A percentile compares a stretch with the other conserved stretches of the same genome.
phyloP scores from a whole-genome alignment of 2,113 vertebrate genomes.

The Xenopus laevis region DNA sequence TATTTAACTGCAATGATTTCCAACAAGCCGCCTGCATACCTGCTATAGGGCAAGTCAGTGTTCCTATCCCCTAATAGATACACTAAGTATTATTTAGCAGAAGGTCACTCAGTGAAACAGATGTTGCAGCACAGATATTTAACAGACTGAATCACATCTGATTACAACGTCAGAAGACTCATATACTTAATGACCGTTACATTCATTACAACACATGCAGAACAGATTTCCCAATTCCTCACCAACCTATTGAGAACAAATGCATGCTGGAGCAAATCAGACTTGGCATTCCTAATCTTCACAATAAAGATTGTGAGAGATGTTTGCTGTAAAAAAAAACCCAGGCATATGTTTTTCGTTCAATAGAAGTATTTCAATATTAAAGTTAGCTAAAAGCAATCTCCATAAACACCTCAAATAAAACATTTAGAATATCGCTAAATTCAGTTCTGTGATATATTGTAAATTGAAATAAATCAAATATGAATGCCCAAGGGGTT shows the following conservation, averaged over 20 bases:
- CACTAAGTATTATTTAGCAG: slow-evolving; percentile 83
- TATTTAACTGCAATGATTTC: slow-evolving; percentile 76
- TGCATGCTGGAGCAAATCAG: slow-evolving; percentile 53
- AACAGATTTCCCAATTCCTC: slow-evolving; percentile 89
- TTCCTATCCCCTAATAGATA: slow-evolving; percentile 72
- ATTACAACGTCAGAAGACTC: slow-evolving; percentile 90
- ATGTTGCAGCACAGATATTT: slow-evolving; percentile 95
- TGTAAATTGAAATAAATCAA: too few relatives aligned
- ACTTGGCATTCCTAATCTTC: slow-evolving; percentile 51
- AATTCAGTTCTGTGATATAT: too few relatives aligned
- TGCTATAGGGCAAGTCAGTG: slow-evolving; percentile 65
- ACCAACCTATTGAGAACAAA: slow-evolving; percentile 55
- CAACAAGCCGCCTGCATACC: slow-evolving; percentile 63
- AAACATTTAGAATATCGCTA: too few relatives aligned
- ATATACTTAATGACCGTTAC: slow-evolving; percentile 95
- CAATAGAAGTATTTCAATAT: neutral
- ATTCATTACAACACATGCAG: slow-evolving; percentile 87
- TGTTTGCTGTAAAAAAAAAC: slow-evolving; percentile 2
- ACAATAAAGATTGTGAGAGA: neutral
- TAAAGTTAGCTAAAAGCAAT: too few relatives aligned
- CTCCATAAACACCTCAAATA: too few relatives aligned
- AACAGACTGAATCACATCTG: slow-evolving; percentile 94
- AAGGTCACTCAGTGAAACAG: slow-evolving; percentile 94
- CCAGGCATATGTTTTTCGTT: neutral
- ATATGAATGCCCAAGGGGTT: too few relatives aligned